Conservation (phyloP, 2,888 invertebrate genomes). For the Mythimna impura region DNA sequence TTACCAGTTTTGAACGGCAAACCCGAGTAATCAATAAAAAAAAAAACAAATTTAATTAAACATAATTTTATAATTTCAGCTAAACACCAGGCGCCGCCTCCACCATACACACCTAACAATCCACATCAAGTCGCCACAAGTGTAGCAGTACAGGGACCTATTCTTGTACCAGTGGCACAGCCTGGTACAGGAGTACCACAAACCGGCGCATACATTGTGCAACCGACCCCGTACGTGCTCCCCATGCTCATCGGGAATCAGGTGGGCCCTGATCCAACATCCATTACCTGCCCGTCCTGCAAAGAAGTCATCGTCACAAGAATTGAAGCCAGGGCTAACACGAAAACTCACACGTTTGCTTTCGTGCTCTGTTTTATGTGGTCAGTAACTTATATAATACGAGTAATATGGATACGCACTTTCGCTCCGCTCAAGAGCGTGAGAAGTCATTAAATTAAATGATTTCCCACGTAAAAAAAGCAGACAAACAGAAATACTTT, state of each 20-base stretch:
- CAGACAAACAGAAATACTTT: too few relatives aligned
- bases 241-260: constrained; percentile 32
- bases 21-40: neutral
- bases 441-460: too few relatives aligned
- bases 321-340: constrained; percentile 23
- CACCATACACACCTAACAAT: constrained; percentile 59
- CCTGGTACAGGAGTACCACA: neutral
- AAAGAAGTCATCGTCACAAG: constrained; percentile 27
- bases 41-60: neutral
- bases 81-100: constrained; percentile 60
- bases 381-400: constrained; percentile 5
- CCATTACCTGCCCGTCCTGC: constrained; percentile 18
- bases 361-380: constrained; percentile 11
- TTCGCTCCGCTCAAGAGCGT: too few relatives aligned
- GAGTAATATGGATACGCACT: too few relatives aligned
- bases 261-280: constrained; percentile 21
- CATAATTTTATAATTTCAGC: constrained; percentile 28
- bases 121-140: neutral
- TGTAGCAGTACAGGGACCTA: neutral
- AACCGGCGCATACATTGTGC: constrained; percentile 25
- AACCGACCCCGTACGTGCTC: constrained; percentile 3
- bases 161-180: constrained; percentile 2
- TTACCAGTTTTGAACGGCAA: too few relatives aligned
- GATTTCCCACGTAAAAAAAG: too few relatives aligned
- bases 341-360: constrained; percentile 19